Percentiles rank a stretch among this genome's conserved stretches.
These are phyloP conservation scores for Xiphydria camelus DNA, from an alignment of 2,888 invertebrate species.

Conservation along the genomic window DNA sequence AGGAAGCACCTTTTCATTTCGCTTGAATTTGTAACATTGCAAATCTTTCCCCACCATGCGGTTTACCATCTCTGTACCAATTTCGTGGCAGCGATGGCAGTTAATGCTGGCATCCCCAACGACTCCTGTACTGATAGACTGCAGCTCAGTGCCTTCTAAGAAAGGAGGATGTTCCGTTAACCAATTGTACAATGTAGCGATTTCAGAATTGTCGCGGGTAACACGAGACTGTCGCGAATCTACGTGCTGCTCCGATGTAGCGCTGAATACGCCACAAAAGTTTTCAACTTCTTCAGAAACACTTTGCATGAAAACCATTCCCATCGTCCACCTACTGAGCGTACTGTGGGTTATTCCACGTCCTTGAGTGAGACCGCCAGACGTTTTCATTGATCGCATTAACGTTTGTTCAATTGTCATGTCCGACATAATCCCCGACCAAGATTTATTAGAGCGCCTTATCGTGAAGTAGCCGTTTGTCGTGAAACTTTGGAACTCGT, in stretches of 20 bases:
- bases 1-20: slow-evolving; percentile 1
- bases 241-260: slow-evolving; percentile 3
- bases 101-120: slow-evolving; percentile 17
- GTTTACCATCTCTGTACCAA: slow-evolving; percentile 5
- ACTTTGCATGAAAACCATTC: slow-evolving; percentile 6
- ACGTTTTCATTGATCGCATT: not conserved
- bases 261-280: slow-evolving; percentile 4
- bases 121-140: slow-evolving; percentile 15
- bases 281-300: slow-evolving; percentile 8
- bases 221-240: slow-evolving; percentile 4
- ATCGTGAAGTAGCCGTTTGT: slow-evolving; percentile 18
- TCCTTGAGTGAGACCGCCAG: slow-evolving; percentile 3
- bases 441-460: slow-evolving; percentile 1
- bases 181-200: not conserved
- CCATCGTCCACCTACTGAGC: no score
- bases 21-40: no score
- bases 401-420: not conserved
- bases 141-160: slow-evolving; percentile 3
- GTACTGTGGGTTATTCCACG: not conserved
- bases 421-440: not conserved
- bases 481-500: slow-evolving; percentile 15
- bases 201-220: slow-evolving; percentile 5
- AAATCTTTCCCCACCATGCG: slow-evolving; percentile 1
- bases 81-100: slow-evolving; percentile 9
- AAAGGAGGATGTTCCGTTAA: slow-evolving; percentile 10